Evolutionary conservation across 2,797 vertebrate genomes (phyloP), one percentile per base, ranked within the genome.

Genomic region (Pseudomugil tenellus): DNA sequence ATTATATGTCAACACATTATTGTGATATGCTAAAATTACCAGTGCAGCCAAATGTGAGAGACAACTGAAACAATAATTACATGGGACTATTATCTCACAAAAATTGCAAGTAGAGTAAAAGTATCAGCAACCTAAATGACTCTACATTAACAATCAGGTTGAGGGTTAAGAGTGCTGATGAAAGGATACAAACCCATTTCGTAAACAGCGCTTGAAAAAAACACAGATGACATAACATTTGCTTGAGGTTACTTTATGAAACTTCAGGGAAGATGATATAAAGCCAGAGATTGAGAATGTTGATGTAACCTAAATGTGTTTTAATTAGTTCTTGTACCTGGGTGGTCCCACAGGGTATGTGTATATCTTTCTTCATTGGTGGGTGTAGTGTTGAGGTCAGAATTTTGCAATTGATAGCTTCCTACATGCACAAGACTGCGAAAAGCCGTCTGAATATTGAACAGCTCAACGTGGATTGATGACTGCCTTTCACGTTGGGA

Each of bases 281-380:
- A 73, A 56, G 17, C 34, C 29, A 28, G 58, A 55, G 75, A 55
- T 65, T 68, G 74, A 86, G 78, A 61, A 72, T 92, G 74, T 89
- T 91, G 85, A 90, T 80, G 83, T 85, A 76, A 74, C 66, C 74
- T 76, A 70, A 76, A 85, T 86, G 84, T 92, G 81, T 90, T 93
- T 88, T 88, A 85, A 92, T 94, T 93, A 83, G 82, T 91, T 64
- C 76, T 89, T 81, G 86, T 89, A 92, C 85, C 89, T 92, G 89
- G 87, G 87, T 95, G 88, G 84, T 92, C 92, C 85, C 87, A 59
- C 59, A 54, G 60, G 72, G 51, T 52, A 29, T 46, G 7, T 29
- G 34, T 71, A 48, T 63, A 21, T 53, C 46, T 61, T 61, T 65
- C 10, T 67, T 52, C 41, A 31, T 31, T 23, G 55, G 32, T 16